Evolutionary conservation across 1,140 invertebrate genomes (phyloP), one percentile per base, ranked within the genome.

Genomic region (Trachelipus rathkii): DNA sequence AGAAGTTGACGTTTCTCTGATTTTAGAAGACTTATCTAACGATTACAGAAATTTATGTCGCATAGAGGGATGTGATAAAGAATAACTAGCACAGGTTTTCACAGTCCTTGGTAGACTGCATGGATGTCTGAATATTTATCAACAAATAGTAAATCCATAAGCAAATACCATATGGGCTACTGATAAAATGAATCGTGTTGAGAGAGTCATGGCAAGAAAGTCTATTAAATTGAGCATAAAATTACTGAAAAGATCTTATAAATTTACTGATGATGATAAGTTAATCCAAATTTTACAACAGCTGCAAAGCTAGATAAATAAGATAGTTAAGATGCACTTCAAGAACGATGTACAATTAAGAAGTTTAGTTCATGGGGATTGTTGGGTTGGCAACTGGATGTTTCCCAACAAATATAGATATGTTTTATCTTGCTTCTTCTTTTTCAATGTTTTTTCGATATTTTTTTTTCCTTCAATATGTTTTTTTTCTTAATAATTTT

Each of bases 321-420:
- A 4, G 1, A 60, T 60, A 4, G 50, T 60, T 60, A 60, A 60
- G 19, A 2, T 4, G 50, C 50, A 60, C 19, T 60, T 60, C 19
- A 60, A 60, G 11, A 60, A 60, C 1, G 50, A 60, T 19, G 19
- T 19, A 15, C 19, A 60, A 60, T 60, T 15, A 15, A 19, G 4
- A 60, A 60, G 50, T 60, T 8, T 60, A 60, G 50, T 60, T 60
- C 50, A 60, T 60, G 50, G 50, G 11, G 50, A 60, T 19, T 60
- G 50, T 8, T 60, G 50, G 50, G 19, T 60, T 60, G 50, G 50
- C 4, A 60, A 60, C 19, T 60, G 50, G 50, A 60, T 60, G 50
- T 60, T 60, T 8, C 19, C 50, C 8, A 19, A 60, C 50, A 60
- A 8, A 33, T 3, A 33, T 33, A 33, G n/a, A n/a, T n/a, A n/a